Evolutionary conservation across 1,140 invertebrate genomes (phyloP).

Genomic region (Carposina sasakii): DNA sequence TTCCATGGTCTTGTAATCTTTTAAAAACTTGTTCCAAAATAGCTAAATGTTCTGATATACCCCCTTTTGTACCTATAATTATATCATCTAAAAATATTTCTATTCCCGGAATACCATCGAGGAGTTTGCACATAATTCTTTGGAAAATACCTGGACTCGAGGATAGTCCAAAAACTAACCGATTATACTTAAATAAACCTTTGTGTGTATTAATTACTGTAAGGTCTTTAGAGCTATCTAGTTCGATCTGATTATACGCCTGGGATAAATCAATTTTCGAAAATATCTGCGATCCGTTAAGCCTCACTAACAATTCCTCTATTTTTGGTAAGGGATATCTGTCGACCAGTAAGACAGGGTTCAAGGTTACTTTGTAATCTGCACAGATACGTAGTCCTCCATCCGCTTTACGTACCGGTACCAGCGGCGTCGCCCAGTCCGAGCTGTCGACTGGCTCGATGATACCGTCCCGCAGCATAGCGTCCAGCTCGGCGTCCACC

Average conservation of each 20-base stretch:
- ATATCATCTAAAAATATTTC: constrained; percentile 16
- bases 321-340: constrained; percentile 20
- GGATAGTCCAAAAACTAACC: constrained; percentile 16
- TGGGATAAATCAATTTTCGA: constrained; percentile 30
- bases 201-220: constrained; percentile 35
- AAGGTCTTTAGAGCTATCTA: constrained; percentile 25
- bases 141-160: background rate
- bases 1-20: background rate
- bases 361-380: constrained; percentile 28
- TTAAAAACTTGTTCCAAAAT: constrained; percentile 1
- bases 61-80: constrained; percentile 9
- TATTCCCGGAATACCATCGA: constrained; percentile 22
- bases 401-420: constrained; percentile 27
- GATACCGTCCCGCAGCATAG: background rate
- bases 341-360: constrained; percentile 16
- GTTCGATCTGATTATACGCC: constrained; percentile 23
- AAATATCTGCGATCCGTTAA: constrained; percentile 28
- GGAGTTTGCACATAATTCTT: constrained; percentile 19
- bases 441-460: constrained; percentile 4
- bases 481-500: constrained; percentile 9
- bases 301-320: background rate
- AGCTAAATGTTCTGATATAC: constrained; percentile 1
- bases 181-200: constrained; percentile 30
- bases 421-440: constrained; percentile 28
- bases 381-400: constrained; percentile 25